Conservation (phyloP, 2,888 invertebrate species). For the Junonia oenone region DNA sequence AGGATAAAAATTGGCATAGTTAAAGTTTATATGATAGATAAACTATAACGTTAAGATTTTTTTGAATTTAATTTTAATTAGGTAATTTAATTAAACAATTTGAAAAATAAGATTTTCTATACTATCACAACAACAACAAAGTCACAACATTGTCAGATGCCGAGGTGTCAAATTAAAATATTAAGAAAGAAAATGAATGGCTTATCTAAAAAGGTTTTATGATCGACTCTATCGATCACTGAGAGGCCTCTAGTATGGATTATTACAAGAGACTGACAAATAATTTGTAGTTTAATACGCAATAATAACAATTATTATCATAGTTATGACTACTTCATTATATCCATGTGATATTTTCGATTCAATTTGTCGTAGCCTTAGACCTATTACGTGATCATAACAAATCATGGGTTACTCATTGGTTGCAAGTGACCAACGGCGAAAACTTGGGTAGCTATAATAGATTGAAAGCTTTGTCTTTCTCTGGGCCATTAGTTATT, state of each 20-base stretch:
- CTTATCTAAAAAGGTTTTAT: too few species aligned
- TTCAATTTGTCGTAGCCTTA: conserved; percentile 1
- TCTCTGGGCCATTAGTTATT: too few species aligned
- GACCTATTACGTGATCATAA: conserved; percentile 5
- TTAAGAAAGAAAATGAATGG: too few species aligned
- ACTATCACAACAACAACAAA: too few species aligned
- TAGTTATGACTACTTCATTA: not conserved
- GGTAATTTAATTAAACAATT: too few species aligned
- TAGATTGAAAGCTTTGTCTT: not conserved
- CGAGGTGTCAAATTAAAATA: too few species aligned
- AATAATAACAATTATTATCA: not conserved
- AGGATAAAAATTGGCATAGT: not conserved
- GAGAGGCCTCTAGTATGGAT: too few species aligned
- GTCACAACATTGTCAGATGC: too few species aligned
- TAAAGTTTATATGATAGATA: not conserved
- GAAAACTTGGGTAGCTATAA: not conserved
- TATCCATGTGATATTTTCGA: not conserved
- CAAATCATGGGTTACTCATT: not conserved
- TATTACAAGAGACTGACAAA: not conserved
- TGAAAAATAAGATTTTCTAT: too few species aligned
- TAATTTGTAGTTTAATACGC: not conserved
- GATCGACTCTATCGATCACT: too few species aligned
- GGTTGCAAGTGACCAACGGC: not conserved
- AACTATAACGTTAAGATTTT: not conserved
- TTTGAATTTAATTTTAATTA: too few species aligned